Evolutionary conservation across 2,888 invertebrate species (phyloP).

Genomic region (Drosophila fulvimacula): DNA sequence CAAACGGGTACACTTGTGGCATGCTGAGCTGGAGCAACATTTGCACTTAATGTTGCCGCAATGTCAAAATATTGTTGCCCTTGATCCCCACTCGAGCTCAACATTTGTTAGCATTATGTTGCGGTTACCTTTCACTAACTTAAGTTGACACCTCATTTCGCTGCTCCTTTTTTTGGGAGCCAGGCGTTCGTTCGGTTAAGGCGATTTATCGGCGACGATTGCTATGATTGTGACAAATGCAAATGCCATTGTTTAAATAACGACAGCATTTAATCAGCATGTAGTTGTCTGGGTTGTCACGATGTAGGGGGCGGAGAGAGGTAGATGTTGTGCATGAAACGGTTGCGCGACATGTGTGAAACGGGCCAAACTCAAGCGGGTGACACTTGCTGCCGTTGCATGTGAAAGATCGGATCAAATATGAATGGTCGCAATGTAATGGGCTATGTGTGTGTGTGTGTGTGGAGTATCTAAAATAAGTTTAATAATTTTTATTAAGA

Average conservation of each 20-base stretch:
- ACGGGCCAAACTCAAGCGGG: neutral
- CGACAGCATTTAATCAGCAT: constrained; percentile 59
- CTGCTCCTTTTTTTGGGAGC: constrained; percentile 14
- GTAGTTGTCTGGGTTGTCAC: neutral
- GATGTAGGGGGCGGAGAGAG: neutral
- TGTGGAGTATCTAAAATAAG: no score
- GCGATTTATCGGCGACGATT: constrained; percentile 66
- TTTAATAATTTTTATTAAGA: neutral
- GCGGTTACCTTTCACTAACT: constrained; percentile 76
- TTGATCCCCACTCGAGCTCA: constrained; percentile 34
- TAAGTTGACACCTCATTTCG: constrained; percentile 83
- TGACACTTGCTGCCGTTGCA: neutral
- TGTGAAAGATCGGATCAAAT: no score
- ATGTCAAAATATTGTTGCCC: constrained; percentile 71
- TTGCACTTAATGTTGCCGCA: constrained; percentile 46
- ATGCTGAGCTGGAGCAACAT: constrained; percentile 1
- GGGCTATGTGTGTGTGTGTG: no score
- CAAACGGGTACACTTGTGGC: neutral
- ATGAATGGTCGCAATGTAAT: no score
- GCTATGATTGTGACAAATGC: constrained; percentile 78
- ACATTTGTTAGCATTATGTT: constrained; percentile 74
- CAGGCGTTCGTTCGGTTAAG: constrained; percentile 39
- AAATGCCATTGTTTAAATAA: constrained; percentile 81
- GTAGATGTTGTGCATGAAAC: neutral
- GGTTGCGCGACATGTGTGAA: neutral